Base-by-base conservation (phyloP, 2,113 vertebrate genomes). In the Enhydra lutris region DNA sequence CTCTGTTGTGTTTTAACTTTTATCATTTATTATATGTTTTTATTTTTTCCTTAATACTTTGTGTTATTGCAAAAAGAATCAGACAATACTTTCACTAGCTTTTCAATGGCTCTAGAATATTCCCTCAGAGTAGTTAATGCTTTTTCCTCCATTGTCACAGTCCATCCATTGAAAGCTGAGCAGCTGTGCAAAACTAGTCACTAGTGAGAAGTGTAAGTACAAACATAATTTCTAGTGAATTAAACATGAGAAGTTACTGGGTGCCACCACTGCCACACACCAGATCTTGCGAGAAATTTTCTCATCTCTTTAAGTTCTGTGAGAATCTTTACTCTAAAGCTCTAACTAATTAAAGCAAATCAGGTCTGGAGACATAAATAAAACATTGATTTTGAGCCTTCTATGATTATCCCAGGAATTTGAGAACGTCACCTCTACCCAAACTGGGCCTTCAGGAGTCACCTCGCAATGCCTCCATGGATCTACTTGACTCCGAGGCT, bases 91-190 rank as follows among this genome's bases (percentile, higher is more conserved):
- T 98, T 99, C 78, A 98, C 91, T 26, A 99, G 98, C 36, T 99
- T 99, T 55, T 98, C 98, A 88, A 99, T 98, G 29, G 99, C 98
- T 97, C 98, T 98, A 1, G 98, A 93, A 94, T 99, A 99, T 97
- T 98, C 99, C 95, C 98, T 98, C 47, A 99, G 98, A 92, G 98
- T 99, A 91, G 78, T 96, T 88, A 45, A 99, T 11, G 90, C 98
- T 99, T 95, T 99, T 98, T 47, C 99, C 99, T 52, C 99, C 99
- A 0, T 98, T 99, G 85, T 96, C 97, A 78, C 99, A 98, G 98
- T 99, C 99, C 84, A 98, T 98, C 99, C 99, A 99, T 96, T 99
- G 99, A 99, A 99, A 76, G 99, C 98, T 0, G 99, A 99, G 69
- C 99, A 96, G 96, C 99, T 99, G 98, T 99, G 99, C 78, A 99